Evolutionary conservation across 2,888 invertebrate species (phyloP).

Genomic region (Toxonevra muliebris): DNA sequence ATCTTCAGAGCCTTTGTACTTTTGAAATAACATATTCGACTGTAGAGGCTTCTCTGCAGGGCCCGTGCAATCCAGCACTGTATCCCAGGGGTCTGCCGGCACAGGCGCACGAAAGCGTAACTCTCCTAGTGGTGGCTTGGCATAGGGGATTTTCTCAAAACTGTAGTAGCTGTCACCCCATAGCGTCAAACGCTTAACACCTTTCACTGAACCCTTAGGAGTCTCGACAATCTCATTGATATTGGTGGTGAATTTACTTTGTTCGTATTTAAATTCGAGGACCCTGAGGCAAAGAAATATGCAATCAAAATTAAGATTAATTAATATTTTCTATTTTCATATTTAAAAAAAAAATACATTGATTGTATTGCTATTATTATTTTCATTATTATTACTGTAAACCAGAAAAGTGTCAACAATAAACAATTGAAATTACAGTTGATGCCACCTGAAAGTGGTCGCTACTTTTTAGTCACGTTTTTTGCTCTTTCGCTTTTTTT

Average conservation of each 20-base stretch:
- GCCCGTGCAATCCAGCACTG: slow-evolving; percentile 62
- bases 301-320: too few species aligned
- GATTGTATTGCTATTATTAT: too few species aligned
- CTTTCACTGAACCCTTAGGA: slow-evolving; percentile 58
- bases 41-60: slow-evolving; percentile 60
- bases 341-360: too few species aligned
- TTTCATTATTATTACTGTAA: too few species aligned
- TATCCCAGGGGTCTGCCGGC: slow-evolving; percentile 63
- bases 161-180: slow-evolving; percentile 59
- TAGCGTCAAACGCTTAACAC: slow-evolving; percentile 57
- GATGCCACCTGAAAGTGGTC: too few species aligned
- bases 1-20: slow-evolving; percentile 67
- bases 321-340: too few species aligned
- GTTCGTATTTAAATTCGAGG: slow-evolving; percentile 56
- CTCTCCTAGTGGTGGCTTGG: slow-evolving; percentile 59
- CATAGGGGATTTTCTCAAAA: slow-evolving; percentile 62
- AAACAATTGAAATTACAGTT: too few species aligned
- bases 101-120: slow-evolving; percentile 64
- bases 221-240: slow-evolving; percentile 54
- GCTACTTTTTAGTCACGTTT: too few species aligned
- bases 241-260: slow-evolving; percentile 53
- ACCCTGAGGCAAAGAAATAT: slow-evolving; percentile 43
- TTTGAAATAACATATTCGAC: slow-evolving; percentile 54
- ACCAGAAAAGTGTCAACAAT: too few species aligned
- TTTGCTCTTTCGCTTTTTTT: too few species aligned